Conservation (phyloP, 2,888 invertebrate species). For the Lagria hirta region DNA sequence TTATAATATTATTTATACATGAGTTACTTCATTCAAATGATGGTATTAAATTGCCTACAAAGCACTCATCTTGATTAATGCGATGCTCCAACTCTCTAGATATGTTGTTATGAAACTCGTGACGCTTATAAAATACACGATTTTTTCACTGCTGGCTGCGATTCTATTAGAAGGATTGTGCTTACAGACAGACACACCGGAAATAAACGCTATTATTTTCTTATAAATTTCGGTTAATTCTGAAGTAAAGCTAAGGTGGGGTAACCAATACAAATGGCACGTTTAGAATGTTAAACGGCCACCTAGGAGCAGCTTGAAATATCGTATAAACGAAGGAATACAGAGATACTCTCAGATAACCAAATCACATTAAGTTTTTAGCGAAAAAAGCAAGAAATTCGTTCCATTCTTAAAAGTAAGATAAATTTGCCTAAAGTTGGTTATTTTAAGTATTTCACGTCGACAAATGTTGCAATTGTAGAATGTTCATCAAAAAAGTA, state of each 20-base stretch:
- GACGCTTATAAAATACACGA: slow-evolving; percentile 17
- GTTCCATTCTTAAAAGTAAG: too few species aligned
- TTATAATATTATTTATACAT: slow-evolving; percentile 28
- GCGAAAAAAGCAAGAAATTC: too few species aligned
- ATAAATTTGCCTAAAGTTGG: too few species aligned
- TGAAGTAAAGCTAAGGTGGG: slow-evolving; percentile 13
- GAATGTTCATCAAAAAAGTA: too few species aligned
- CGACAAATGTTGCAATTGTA: too few species aligned
- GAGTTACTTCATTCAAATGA: slow-evolving; percentile 25
- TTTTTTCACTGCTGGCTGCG: slow-evolving; percentile 8
- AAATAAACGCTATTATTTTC: slow-evolving; percentile 19
- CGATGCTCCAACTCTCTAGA: slow-evolving; percentile 23
- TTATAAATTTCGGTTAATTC: slow-evolving; percentile 16
- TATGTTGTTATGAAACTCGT: slow-evolving; percentile 11
- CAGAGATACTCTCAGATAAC: too few species aligned
- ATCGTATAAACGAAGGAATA: too few species aligned
- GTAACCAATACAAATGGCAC: slow-evolving; percentile 18
- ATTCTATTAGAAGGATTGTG: slow-evolving; percentile 7
- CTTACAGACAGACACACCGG: slow-evolving; percentile 8
- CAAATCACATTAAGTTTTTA: too few species aligned
- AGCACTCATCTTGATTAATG: slow-evolving; percentile 33
- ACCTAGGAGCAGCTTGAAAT: too few species aligned
- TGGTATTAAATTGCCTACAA: slow-evolving; percentile 29
- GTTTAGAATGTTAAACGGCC: slow-evolving; percentile 18
- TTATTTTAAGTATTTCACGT: too few species aligned